Evolutionary conservation across 1,140 invertebrate genomes (phyloP), one percentile per base, ranked within the genome.

Genomic region (Sogatella furcifera): DNA sequence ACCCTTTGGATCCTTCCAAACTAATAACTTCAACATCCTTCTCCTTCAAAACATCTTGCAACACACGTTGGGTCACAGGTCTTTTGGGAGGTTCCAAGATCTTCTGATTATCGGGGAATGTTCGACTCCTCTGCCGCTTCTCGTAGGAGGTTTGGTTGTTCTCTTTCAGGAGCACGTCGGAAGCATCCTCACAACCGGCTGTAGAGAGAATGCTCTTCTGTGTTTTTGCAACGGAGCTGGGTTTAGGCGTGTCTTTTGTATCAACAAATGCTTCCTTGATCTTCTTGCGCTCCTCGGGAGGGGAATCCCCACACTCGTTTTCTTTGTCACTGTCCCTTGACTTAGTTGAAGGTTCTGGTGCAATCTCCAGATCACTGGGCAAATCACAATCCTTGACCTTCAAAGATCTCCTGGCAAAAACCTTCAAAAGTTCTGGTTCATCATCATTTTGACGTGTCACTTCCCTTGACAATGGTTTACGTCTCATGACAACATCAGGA

Each of bases 361-460:
- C 17, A 14, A 52, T 21, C 10, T 60, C 58, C 2, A 60, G 22
- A 22, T 60, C 58, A 55, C 52, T 52, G 13, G 38, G 52, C 8
- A 19, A 14, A 17, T 49, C 46, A 19, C 15, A 49, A 65, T 88
- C 85, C 72, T 84, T 86, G 5, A 88, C 71, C 72, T 89, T 89
- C 0, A 89, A 73, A 2, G 87, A 89, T 57, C 86, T 73, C 42
- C 87, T 73, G 0, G 86, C 86, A 69, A 89, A 89, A 0, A 89
- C 87, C 74, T 88, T 88, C 78, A 89, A 83, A 22, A 89, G 70
- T 70, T 89, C 87, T 0, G 85, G 85, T 70, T 86, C 84, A 46
- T 85, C 82, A 57, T 85, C 83, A 15, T 49, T 17, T 22, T 49
- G 46, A 57, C 68, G 71, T 24, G 72, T 76, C 72, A 82, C 74